Evolutionary conservation across 1,140 invertebrate genomes (phyloP), one percentile per base, ranked within the genome.

Genomic region (Ceratina australensis): DNA sequence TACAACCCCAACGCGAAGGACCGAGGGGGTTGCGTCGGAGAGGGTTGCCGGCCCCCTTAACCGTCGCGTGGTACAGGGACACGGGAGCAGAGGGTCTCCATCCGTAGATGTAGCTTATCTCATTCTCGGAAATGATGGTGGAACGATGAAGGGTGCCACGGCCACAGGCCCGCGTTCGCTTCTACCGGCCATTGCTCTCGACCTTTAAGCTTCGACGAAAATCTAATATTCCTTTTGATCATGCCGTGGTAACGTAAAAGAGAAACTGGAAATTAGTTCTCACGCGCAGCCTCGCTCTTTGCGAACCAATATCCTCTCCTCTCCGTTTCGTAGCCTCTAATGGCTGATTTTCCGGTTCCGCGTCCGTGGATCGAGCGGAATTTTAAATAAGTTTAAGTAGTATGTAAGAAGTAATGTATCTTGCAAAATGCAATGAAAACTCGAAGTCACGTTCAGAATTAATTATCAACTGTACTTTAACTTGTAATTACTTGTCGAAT

Each of bases 41-140:
- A 87, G 88, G 85, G 83, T 89, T 87, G 86, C 78, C 28, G 63
- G 64, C 79, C 84, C 86, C 86, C 78, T 78, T 80, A 69, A 78
- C 64, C 65, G 79, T 84, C 80, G 77, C 75, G 72, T 79, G 81
- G 81, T 33, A 33, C 28, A 33, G 28, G 28, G 28, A 33, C 28
- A 33, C 28, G 28, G 28, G 28, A 33, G 28, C 28, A 33, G 79
- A 83, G 80, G 83, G 72, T 75, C 28, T 33, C 72, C 72, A 79
- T 2, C 78, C 72, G 85, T n/a, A 87, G 86, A 87, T 86, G 86
- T 86, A 88, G 89, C 89, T 92, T 92, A 92, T 92, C 91, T 90
- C 87, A 87, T 90, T 88, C 86, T 85, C 83, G 82, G 88, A 90
- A 92, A 91, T 91, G 90, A 91, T 90, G 86, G 89, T 86, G 83